phyloP scores from a whole-genome alignment of 2,888 invertebrate genomes.

The Neoascia interrupta region DNA sequence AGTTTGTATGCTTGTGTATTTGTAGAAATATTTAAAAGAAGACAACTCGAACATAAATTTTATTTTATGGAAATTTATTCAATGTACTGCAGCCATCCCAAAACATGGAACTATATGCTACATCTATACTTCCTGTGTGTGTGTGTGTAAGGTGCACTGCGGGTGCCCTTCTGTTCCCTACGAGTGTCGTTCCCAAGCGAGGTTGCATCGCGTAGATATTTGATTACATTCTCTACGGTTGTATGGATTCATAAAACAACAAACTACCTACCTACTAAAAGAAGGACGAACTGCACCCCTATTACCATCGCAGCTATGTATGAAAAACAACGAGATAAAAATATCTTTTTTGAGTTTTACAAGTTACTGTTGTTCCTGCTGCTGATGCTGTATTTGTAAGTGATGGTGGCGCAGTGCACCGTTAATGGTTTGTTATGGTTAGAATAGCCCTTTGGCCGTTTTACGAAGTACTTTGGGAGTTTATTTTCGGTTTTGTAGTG shows the following conservation, averaged over 20 bases:
- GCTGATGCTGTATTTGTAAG: constrained; percentile 16
- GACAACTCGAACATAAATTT: constrained; percentile 55
- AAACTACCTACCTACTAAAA: constrained; percentile 35
- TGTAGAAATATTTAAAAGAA: constrained; percentile 56
- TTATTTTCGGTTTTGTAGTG: constrained; percentile 36
- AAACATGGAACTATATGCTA: constrained; percentile 7
- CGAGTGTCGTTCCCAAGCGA: constrained; percentile 24
- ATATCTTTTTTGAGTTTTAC: constrained; percentile 57
- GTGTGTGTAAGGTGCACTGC: too few relatives aligned
- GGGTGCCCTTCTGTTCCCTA: neutral
- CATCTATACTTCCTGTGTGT: constrained; percentile 19
- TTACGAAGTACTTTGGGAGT: constrained; percentile 23
- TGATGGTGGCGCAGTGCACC: constrained; percentile 11
- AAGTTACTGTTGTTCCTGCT: constrained; percentile 23
- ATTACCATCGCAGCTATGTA: constrained; percentile 2
- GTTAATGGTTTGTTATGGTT: constrained; percentile 58
- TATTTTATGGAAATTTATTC: constrained; percentile 70
- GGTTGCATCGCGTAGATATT: constrained; percentile 64
- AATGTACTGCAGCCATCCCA: constrained; percentile 45
- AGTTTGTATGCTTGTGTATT: neutral
- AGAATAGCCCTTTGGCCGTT: constrained; percentile 53
- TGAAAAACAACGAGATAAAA: constrained; percentile 49
- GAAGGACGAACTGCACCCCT: constrained; percentile 30
- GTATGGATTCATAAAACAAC: constrained; percentile 67
- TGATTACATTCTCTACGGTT: constrained; percentile 62